Conservation (phyloP, 2,797 vertebrate genomes). For the Petrocephalus schoutedeni region DNA sequence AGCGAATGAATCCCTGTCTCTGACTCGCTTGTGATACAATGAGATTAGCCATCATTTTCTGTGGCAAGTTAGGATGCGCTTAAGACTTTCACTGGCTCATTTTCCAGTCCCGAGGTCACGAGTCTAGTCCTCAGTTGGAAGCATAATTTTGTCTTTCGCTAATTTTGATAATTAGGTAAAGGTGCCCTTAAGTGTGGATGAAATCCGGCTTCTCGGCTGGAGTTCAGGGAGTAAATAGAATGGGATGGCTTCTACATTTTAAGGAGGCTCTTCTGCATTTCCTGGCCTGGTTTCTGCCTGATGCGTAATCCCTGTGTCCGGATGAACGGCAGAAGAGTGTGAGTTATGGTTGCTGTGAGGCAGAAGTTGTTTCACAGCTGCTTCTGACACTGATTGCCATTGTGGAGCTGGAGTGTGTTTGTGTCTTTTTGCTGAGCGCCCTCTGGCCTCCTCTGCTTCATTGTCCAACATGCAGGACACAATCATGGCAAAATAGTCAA, state of each 20-base stretch:
- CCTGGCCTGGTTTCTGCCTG: conserved; percentile 5
- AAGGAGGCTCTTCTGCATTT: neutral
- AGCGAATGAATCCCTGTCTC: neutral
- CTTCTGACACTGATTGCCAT: neutral
- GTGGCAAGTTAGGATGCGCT: neutral
- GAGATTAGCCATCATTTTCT: neutral
- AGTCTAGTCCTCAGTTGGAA: neutral
- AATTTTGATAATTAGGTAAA: neutral
- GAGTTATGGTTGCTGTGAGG: neutral
- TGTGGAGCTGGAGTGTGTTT: neutral
- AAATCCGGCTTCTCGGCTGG: neutral
- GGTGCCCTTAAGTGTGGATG: neutral
- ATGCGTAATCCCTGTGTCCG: neutral
- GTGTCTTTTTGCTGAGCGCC: neutral
- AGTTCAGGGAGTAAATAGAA: neutral
- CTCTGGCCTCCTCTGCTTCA: neutral
- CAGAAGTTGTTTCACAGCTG: neutral
- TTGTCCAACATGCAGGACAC: neutral
- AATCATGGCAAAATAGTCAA: conserved; percentile 5
- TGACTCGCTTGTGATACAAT: neutral
- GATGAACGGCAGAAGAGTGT: neutral
- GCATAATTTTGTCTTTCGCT: neutral
- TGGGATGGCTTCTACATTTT: neutral
- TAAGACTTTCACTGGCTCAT: neutral
- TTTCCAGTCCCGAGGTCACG: neutral